Evolutionary conservation across 2,888 invertebrate species (phyloP), one percentile per base, ranked within the genome.

Genomic region (Hemicrepidius hirtus): DNA sequence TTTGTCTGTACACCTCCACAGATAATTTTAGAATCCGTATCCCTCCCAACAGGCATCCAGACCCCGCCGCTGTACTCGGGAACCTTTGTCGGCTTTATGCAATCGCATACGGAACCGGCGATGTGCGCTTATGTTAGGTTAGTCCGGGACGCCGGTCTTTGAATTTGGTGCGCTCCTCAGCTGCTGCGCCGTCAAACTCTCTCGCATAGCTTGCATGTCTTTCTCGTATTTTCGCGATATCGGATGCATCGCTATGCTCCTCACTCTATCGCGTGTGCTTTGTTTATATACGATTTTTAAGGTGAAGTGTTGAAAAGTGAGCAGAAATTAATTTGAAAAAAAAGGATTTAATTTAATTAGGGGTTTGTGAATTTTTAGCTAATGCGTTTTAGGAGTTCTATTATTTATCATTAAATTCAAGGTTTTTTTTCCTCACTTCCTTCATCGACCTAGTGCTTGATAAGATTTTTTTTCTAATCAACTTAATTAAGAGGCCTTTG

Each of bases 51-150:
- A 21, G 7, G 28, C 21, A 57, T 12, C 41, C 41, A 21, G 49
- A 44, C 66, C 53, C 59, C 74, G 71, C 71, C 68, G 65, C 63
- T 68, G 67, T 59, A 16, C 20, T 57, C 41, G 50, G 53, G 64
- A 46, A 66, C 59, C 62, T 64, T 71, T 67, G 74, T 68, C 71
- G 71, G 68, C 44, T 74, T 74, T 74, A 74, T 74, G 74, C 74
- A 74, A 72, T 74, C 65, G 66, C 57, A 57, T 69, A 59, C 71
- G 68, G 71, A 68, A 74, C 57, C 71, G 65, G 49, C 70, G 68
- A 68, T 41, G 76, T 69, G 75, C 75, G 73, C 76, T 80, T 79
- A 79, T 75, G 79, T 79, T 80, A 80, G 80, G 80, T 79, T 80
- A 78, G 80, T 80, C 74, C 77, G 77, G 75, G 77, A 77, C 76